Base-by-base conservation (phyloP, 2,797 vertebrate species). In the Adrianichthys oophorus region DNA sequence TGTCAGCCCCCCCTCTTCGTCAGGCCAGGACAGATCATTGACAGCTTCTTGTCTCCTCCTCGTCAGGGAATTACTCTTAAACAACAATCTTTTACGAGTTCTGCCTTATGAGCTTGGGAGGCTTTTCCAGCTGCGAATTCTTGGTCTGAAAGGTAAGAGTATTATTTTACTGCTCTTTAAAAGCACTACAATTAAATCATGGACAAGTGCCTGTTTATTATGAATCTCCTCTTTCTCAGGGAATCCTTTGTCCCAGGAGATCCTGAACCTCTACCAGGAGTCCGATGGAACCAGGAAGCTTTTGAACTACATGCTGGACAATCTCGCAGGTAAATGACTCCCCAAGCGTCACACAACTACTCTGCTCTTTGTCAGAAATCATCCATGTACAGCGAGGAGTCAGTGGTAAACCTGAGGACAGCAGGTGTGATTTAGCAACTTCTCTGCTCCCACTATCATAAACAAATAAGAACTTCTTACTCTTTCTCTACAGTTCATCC, bases 51-150 rank as follows among this genome's bases (percentile, higher is more conserved):
- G 24, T 56, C 4, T 4, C 1, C 1, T 67, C 57, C 75, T 55
- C 65, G 82, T 48, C 90, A 99, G 97, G 96, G 97, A 99, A 95
- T 95, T 99, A 92, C 95, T 98, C 94, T 98, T 99, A 93, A 99
- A 99, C 94, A 96, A 99, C 95, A 99, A 99, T 94, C 93, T 97
- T 90, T 93, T 99, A 94, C 94, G 97, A 92, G 96, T 98, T 95
- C 95, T 99, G 93, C 98, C 98, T 94, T 99, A 97, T 56, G 98
- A 99, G 94, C 97, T 99, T 87, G 98, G 98, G 85, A 93, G 96
- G 85, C 94, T 99, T 87, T 99, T 99, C 93, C 95, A 95, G 93
- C 90, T 99, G 74, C 97, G 99, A 90, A 98, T 94, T 70, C 90
- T 99, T 68, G 98, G 98, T 76, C 94, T 99, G 56, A 99, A 98